Percentiles rank a stretch among this genome's conserved stretches.
These are phyloP conservation scores for Phyllopteryx taeniolatus DNA, from an alignment of 2,113 vertebrate species.

Conservation along the genomic window DNA sequence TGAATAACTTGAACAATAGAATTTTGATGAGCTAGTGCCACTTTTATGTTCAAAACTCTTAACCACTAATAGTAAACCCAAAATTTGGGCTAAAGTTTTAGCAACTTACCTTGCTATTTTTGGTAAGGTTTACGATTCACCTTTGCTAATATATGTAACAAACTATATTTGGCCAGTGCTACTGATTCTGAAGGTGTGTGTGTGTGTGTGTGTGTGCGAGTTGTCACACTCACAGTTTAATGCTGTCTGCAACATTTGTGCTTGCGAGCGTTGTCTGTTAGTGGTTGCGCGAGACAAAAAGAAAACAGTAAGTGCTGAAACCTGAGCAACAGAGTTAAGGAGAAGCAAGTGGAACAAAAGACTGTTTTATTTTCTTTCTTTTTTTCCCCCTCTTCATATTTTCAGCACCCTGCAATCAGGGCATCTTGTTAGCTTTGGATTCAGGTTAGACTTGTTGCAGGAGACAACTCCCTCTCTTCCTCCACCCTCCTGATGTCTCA, in stretches of 20 bases:
- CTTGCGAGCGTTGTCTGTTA: neutral
- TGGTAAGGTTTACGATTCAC: too few species aligned
- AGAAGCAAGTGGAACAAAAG: slow-evolving; percentile 53
- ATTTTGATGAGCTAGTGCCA: too few species aligned
- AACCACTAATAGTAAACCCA: too few species aligned
- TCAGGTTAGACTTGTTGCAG: slow-evolving; percentile 76
- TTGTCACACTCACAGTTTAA: neutral
- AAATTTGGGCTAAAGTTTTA: too few species aligned
- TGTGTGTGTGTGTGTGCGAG: neutral
- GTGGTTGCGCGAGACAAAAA: slow-evolving; percentile 1
- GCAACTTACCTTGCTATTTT: too few species aligned
- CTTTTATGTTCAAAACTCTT: too few species aligned
- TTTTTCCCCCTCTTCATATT: slow-evolving; percentile 62
- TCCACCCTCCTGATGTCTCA: slow-evolving; percentile 17
- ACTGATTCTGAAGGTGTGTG: neutral
- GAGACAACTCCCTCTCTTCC: slow-evolving; percentile 43
- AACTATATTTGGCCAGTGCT: too few species aligned
- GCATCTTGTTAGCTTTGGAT: slow-evolving; percentile 72
- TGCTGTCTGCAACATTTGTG: neutral
- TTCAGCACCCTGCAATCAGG: slow-evolving; percentile 76
- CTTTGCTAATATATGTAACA: too few species aligned
- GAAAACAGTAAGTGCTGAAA: slow-evolving; percentile 41
- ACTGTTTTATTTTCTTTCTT: slow-evolving; percentile 62
- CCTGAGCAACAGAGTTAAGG: slow-evolving; percentile 32
- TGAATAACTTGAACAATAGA: too few species aligned